Evolutionary conservation across 2,797 vertebrate genomes (phyloP).

Genomic region (Gymnothorax javanicus): DNA sequence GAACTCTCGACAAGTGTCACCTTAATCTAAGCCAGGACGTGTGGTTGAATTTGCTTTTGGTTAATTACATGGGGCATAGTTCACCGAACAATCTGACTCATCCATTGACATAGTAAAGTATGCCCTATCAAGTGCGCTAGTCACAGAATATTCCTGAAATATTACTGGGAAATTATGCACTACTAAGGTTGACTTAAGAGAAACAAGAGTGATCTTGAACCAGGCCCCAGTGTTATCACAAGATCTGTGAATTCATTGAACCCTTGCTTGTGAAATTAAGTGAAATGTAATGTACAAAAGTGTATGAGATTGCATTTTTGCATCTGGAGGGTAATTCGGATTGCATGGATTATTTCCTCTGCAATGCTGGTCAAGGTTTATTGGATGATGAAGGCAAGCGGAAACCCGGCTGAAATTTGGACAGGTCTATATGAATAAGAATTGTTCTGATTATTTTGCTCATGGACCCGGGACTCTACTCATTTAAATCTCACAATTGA

Average conservation of each 20-base stretch:
- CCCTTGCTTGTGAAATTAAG: too few species aligned
- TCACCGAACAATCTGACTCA: not conserved
- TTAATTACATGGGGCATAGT: not conserved
- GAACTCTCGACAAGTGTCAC: not conserved
- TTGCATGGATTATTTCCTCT: not conserved
- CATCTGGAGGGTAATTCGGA: not conserved
- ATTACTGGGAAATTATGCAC: not conserved
- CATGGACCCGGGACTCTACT: constrained; percentile 43
- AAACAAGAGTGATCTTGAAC: not conserved
- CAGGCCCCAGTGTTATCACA: too few species aligned
- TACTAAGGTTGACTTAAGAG: not conserved
- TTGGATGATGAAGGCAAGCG: not conserved
- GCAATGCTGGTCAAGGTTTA: not conserved
- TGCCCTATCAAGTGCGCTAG: not conserved
- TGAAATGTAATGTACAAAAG: not conserved
- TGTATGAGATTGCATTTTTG: not conserved
- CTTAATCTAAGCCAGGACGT: not conserved
- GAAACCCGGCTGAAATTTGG: not conserved
- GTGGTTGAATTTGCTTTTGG: not conserved
- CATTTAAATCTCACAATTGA: constrained; percentile 68
- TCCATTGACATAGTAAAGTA: not conserved
- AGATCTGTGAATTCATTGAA: too few species aligned
- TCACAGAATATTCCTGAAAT: not conserved
- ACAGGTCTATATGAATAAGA: not conserved
- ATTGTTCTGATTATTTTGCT: constrained; percentile 19